Base-by-base conservation (phyloP, 1,140 invertebrate genomes). In the Latrodectus geometricus region DNA sequence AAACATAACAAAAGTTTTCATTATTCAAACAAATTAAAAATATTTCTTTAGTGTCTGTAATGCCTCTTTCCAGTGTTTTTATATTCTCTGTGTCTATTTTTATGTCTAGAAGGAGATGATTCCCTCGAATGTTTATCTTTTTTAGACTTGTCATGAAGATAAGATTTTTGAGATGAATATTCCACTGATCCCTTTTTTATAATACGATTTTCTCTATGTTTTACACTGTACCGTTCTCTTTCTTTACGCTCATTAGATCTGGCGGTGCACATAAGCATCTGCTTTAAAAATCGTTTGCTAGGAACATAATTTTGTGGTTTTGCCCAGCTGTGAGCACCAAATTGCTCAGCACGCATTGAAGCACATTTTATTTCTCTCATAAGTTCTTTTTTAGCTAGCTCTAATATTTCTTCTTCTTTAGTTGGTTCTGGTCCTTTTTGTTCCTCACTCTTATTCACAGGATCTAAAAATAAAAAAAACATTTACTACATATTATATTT, bases 271-370 rank as follows among this genome's bases (percentile, higher is more conserved):
- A 86, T 23, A 14, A 86, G 20, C 75, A 86, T 77, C 56, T 86
- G 75, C 48, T n/a, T 70, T 48, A 86, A 48, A 49, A 86, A 86
- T 12, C 83, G 65, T 86, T 86, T 77, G 21, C 83, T 86, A 0
- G 83, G 83, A 11, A 56, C 66, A 86, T 86, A 86, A n/a, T 86
- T 76, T 49, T 77, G 83, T 14, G 83, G 74, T 23, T 86, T 86
- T 9, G 83, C 83, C 83, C 83, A 86, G 15, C 83, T 86, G 50
- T 86, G 83, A 21, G 83, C 83, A 23, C 83, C 83, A 86, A 70
- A 86, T 50, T 86, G 83, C 56, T 86, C 83, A 72, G 83, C 83
- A 48, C 83, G 12, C 8, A 78, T 21, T 4, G 83, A 77, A 14
- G 83, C 83, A 86, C 83, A 86, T 77, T 86, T 86, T 15, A 61